Evolutionary conservation across 2,888 invertebrate species (phyloP).

Genomic region (Drosophila fulvimacula): DNA sequence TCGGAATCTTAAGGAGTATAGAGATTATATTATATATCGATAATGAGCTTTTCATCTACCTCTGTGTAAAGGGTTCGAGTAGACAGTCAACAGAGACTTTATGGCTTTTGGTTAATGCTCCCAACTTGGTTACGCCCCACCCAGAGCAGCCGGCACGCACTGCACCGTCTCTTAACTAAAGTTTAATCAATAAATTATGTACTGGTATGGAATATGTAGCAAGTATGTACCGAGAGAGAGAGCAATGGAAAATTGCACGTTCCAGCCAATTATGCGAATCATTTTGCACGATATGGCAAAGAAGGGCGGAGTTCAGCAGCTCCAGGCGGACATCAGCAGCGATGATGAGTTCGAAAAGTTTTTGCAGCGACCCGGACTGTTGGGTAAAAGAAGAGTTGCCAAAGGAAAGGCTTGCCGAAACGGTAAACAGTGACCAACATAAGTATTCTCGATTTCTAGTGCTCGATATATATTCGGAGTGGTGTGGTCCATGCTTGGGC

Average conservation of each 20-base stretch:
- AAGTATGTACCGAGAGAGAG: background rate
- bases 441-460: constrained; percentile 85
- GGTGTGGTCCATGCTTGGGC: constrained; percentile 95
- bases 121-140: constrained; percentile 4
- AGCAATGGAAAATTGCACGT: constrained; percentile 25
- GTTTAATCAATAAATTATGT: constrained; percentile 56
- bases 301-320: constrained; percentile 91
- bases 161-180: constrained; percentile 13
- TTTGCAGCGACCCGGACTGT: constrained; percentile 90
- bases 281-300: constrained; percentile 87
- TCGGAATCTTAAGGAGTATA: background rate
- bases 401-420: background rate
- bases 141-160: background rate
- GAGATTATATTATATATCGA: background rate
- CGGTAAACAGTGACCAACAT: background rate
- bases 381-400: constrained; percentile 86
- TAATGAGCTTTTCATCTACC: background rate
- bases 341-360: constrained; percentile 95
- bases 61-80: background rate
- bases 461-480: constrained; percentile 94
- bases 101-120: background rate
- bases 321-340: constrained; percentile 92
- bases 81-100: background rate
- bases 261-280: constrained; percentile 37
- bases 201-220: constrained; percentile 15